Evolutionary conservation across 2,113 vertebrate genomes (phyloP).

Genomic region (Zosterops hypoxanthus): DNA sequence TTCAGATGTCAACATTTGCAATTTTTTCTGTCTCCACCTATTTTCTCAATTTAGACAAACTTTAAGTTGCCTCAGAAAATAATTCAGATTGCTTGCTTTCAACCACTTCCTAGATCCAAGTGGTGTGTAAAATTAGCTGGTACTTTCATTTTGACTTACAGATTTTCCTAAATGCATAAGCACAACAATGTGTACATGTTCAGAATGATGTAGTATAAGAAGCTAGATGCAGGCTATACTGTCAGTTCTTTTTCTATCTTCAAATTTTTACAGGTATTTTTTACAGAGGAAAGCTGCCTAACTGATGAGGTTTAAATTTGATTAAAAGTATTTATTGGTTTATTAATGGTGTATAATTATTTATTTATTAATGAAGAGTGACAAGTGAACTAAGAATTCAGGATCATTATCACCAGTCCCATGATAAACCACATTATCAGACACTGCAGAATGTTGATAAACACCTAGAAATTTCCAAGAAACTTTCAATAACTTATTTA

Average conservation of each 20-base stretch:
- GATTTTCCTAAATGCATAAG: neutral
- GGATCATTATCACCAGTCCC: neutral
- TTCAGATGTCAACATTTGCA: neutral
- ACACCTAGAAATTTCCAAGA: neutral
- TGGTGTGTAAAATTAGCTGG: neutral
- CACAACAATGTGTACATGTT: neutral
- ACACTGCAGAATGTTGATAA: neutral
- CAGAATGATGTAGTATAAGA: neutral
- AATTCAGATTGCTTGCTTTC: neutral
- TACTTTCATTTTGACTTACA: neutral
- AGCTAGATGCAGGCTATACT: neutral
- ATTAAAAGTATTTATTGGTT: neutral
- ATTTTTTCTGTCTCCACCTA: neutral
- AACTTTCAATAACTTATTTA: neutral
- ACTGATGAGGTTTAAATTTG: neutral
- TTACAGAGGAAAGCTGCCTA: neutral
- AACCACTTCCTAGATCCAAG: neutral
- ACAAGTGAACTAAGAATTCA: neutral
- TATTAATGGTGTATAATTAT: neutral
- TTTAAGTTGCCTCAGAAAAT: neutral
- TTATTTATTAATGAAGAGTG: neutral
- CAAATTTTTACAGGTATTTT: neutral
- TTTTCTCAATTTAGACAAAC: slow-evolving; percentile 8
- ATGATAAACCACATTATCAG: neutral
- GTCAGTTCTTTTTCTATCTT: neutral